These are phyloP conservation scores for Falcaria lacertinaria DNA, from an alignment of 2,888 invertebrate genomes.

Conservation along the genomic window DNA sequence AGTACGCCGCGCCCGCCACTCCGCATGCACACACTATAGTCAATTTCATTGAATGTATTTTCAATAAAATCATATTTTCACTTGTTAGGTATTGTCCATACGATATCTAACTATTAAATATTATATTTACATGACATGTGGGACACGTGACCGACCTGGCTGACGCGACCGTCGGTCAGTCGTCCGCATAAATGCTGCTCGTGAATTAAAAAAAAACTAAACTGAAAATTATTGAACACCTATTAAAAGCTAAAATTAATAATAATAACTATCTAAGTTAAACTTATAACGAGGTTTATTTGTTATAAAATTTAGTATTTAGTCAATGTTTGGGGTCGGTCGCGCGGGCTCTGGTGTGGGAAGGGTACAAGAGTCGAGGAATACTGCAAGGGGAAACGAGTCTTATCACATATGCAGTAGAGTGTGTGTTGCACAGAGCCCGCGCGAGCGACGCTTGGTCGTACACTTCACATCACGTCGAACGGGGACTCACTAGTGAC, in stretches of 20 bases:
- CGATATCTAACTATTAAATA: conserved; percentile 70
- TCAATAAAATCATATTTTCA: conserved; percentile 75
- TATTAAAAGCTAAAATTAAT: conserved; percentile 75
- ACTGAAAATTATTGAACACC: conserved; percentile 73
- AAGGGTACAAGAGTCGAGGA: conserved; percentile 6
- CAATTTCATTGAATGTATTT: conserved; percentile 74
- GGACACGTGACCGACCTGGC: conserved; percentile 28
- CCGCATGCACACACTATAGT: conserved; percentile 55
- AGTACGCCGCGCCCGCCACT: conserved; percentile 23
- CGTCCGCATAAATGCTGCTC: conserved; percentile 59
- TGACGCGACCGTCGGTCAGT: conserved; percentile 19
- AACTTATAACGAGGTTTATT: conserved; percentile 64
- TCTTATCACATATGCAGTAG: conserved; percentile 62
- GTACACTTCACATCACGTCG: too few species aligned
- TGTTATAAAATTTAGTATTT: conserved; percentile 41
- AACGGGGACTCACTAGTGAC: too few species aligned
- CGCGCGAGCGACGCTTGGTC: conserved; percentile 10
- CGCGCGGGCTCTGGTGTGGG: conserved; percentile 29
- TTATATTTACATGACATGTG: conserved; percentile 64
- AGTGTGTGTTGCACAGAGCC: conserved; percentile 29
- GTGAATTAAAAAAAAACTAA: conserved; percentile 45
- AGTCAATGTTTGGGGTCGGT: conserved; percentile 24
- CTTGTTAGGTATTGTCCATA: conserved; percentile 80
- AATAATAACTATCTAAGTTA: conserved; percentile 70
- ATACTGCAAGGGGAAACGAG: conserved; percentile 46